Base-by-base conservation (phyloP, 53 echinoderm and acorn worm genomes). In the Paelopatides confundens region DNA sequence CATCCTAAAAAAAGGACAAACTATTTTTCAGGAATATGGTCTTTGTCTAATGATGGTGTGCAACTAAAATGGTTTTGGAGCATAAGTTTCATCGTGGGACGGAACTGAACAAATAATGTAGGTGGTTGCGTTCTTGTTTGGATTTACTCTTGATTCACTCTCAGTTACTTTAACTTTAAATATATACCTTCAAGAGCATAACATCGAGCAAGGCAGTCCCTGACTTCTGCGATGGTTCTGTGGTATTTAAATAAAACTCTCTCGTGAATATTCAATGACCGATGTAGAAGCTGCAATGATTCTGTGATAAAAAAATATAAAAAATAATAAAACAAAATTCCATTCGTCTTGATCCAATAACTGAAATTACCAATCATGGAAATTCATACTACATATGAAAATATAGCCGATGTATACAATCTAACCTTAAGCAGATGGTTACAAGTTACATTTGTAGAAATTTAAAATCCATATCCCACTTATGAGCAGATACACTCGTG, bases 121-220 rank as follows among this genome's bases (percentile, higher is more conserved):
- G 8, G 43, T 43, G 43, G 12, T 43, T 43, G 43, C 12, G 8
- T 43, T 12, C 43, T 43, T 43, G 12, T 43, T 43, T 0, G 12
- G 24, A 0, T 63, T 63, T 63, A 26, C 24, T 29, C 8, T 26
- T 1, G 17, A 63, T 13, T 63, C 17, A 26, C n/a, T n/a, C n/a
- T n/a, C n/a, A n/a, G n/a, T n/a, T n/a, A n/a, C n/a, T n/a, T n/a
- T n/a, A n/a, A n/a, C n/a, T n/a, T 43, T 6, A 43, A 30, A 27
- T 31, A 9, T 54, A 68, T 90, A 96, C 96, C 91, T 31, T 89
- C 28, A 10, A 35, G 36, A 7, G 92, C 90, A 88, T 95, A 92
- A 65, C 95, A 97, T 87, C 88, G 86, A 27, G 95, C 93, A 66
- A 97, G 29, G 85, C 88, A 87, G 69, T 95, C 95, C 38, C 95